Evolutionary conservation across 1,140 invertebrate genomes (phyloP), one percentile per base, ranked within the genome.

Genomic region (Bombus sylvicola): DNA sequence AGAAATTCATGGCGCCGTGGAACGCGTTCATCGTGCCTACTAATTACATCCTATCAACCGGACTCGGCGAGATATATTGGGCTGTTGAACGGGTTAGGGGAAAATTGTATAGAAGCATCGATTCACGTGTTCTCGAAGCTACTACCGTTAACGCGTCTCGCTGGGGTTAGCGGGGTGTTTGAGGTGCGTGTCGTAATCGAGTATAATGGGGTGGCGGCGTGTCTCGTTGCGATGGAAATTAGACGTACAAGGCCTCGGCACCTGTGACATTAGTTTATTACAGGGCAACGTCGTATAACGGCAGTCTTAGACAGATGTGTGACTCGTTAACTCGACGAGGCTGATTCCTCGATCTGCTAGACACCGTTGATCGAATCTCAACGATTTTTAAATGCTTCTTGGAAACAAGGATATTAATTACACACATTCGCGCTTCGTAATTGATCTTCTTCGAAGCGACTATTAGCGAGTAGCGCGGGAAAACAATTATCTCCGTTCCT

Each of bases 31-130:
- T 83, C 76, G 31, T 72, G 62, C n/a, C 72, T 39, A 53, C 83
- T 85, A 85, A 85, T 85, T 85, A 80, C 83, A 41, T 10, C 34
- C 31, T 78, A 78, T 39, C 43, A 25, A 5, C 69, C 12, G 12
- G 25, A 15, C 34, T 9, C 3, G 28, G 1, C 64, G 62, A 39
- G 34, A 57, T 39, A 77, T 71, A 47, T 62, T 62, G 43, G 66
- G 25, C 34, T 28, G 12, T 25, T 22, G 13, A 10, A 59, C 25
- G 28, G 47, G 13, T 22, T 9, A 37, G 68, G 5, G 22, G 64
- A 22, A 79, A 47, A 59, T 62, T 72, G 37, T 53, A 64, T 25
- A 18, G 68, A 80, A 72, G n/a, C 76, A 47, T 84, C 43, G 34
- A 77, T 77, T 77, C 75, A 22, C 34, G 74, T 10, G n/a, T 12